These are phyloP conservation scores for Himalopsyche phryganea DNA, from an alignment of 1,140 invertebrate species.

Conservation along the genomic window DNA sequence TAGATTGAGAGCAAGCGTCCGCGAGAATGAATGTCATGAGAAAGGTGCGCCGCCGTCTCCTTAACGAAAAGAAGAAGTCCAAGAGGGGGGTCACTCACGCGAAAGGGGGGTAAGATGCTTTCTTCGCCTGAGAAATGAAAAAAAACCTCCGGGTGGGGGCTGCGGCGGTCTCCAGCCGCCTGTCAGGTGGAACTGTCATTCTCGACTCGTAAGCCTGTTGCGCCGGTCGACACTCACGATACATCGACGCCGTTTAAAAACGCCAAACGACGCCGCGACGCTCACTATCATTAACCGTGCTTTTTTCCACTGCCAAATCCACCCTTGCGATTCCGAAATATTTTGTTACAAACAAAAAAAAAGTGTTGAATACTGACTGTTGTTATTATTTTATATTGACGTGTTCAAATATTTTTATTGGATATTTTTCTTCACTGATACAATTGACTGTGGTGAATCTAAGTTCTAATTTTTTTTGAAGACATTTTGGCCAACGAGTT, in stretches of 20 bases:
- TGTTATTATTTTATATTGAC: too few relatives aligned
- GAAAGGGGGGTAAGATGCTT: constrained; percentile 6
- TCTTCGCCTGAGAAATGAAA: constrained; percentile 23
- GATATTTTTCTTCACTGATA: too few relatives aligned
- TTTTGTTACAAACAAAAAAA: too few relatives aligned
- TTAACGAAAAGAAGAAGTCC: background rate
- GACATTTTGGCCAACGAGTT: too few relatives aligned
- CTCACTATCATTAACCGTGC: background rate
- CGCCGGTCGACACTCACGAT: constrained; percentile 5
- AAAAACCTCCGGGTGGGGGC: constrained; percentile 1
- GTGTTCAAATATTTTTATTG: too few relatives aligned
- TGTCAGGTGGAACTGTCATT: constrained; percentile 22
- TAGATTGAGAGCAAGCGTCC: constrained; percentile 2
- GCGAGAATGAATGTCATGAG: constrained; percentile 21
- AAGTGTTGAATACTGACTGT: too few relatives aligned
- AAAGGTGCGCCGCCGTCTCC: constrained; percentile 13
- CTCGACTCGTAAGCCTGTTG: constrained; percentile 9
- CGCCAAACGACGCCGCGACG: constrained; percentile 5
- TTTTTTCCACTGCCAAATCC: too few relatives aligned
- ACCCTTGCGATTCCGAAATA: too few relatives aligned
- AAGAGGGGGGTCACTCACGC: background rate
- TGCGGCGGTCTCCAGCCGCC: constrained; percentile 1
- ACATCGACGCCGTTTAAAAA: background rate
- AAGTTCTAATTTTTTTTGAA: too few relatives aligned
- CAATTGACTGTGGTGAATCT: too few relatives aligned